Evolutionary conservation across 2,888 invertebrate species (phyloP), one percentile per base, ranked within the genome.

Genomic region (Tuta absoluta): DNA sequence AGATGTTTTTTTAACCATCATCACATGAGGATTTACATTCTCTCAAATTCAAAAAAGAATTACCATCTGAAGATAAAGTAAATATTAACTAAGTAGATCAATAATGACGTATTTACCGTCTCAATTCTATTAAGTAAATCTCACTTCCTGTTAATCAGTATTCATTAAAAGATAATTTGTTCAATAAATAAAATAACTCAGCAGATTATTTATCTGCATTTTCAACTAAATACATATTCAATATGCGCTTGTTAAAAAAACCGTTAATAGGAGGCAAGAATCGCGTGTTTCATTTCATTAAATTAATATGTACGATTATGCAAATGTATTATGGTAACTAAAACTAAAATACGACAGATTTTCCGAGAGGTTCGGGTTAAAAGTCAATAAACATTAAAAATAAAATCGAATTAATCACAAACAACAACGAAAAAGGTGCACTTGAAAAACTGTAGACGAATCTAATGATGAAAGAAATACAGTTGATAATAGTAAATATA

Each of bases 371-470:
- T 70, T 71, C 62, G 65, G 69, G 68, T 77, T 79, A 75, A 75
- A 74, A 70, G 73, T 63, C 71, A 66, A 68, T 79, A 79, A 79
- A 79, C 77, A 79, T 67, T 67, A 69, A 62, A n/a, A 69, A 75
- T 75, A 76, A 68, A 53, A 23, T 72, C 72, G 70, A 70, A 71
- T 71, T 28, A n/a, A 38, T 51, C 33, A 56, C 8, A n/a, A 12
- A 3, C 14, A 17, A 33, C 33, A 41, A 59, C 10, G 14, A 49
- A 38, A 38, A 5, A 3, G 17, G 51, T 51, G 51, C 33, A 62
- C 11, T 37, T n/a, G 33, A 17, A 0, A 33, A 49, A 48, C 23
- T 17, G 17, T 21, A 4, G 11, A 21, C 51, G n/a, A 41, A 2
- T 2, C 53, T 60, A n/a, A 64, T n/a, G 17, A 10, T 0, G 21